phyloP scores from a whole-genome alignment of 2,113 vertebrate species.

The Heterochromis multidens region DNA sequence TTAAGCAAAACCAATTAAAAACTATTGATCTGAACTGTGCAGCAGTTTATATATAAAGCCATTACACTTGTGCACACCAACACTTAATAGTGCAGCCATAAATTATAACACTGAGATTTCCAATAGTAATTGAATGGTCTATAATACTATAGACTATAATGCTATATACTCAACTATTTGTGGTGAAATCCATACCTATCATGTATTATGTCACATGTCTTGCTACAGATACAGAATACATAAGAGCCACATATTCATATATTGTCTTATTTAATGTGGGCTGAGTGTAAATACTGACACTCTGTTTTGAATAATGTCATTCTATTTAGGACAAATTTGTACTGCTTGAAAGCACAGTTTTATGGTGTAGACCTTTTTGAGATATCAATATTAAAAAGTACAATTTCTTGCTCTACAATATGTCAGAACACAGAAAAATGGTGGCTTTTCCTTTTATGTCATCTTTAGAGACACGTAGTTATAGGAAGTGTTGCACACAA shows the following conservation, averaged over 20 bases:
- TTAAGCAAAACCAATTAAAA: too few relatives aligned
- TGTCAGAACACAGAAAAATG: not conserved
- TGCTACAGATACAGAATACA: not conserved
- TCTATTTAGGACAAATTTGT: not conserved
- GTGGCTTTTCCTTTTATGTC: rapidly evolving
- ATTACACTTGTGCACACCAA: too few relatives aligned
- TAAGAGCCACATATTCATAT: not conserved
- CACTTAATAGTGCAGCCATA: too few relatives aligned
- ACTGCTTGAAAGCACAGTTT: not conserved
- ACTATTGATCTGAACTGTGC: too few relatives aligned
- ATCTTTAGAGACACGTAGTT: rapidly evolving
- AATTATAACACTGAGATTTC: not conserved
- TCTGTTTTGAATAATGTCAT: not conserved
- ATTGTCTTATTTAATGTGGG: not conserved
- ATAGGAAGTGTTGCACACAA: not conserved
- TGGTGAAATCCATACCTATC: not conserved
- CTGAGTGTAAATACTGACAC: not conserved
- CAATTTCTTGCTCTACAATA: not conserved
- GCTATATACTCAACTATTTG: not conserved
- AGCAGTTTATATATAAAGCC: too few relatives aligned
- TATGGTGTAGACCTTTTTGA: not conserved
- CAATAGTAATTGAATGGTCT: not conserved
- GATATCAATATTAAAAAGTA: not conserved
- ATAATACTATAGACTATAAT: too few relatives aligned
- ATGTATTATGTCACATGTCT: not conserved